Base-by-base conservation (phyloP, 1,140 invertebrate species). In the Papilio aristodemus region DNA sequence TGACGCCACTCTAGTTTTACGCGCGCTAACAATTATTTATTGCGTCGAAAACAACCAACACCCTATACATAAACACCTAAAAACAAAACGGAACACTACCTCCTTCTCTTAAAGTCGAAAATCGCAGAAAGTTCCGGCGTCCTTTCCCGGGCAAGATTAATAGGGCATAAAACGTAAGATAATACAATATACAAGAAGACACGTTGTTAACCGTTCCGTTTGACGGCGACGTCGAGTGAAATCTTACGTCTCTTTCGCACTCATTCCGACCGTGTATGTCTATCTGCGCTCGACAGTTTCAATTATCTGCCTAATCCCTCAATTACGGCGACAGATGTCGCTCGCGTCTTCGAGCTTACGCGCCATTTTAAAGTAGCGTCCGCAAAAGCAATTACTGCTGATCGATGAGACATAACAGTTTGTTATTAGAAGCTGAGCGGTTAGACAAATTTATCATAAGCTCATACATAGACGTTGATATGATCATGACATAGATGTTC, bases 261-360 rank as follows among this genome's bases (percentile, higher is more conserved):
- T 54, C 54, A 17, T 46, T 27, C 17, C 38, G 14, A 22, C 27
- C 6, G 32, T 50, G 63, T 77, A 69, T 62, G 59, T 70, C 59
- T 37, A 27, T 86, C 83, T 80, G 80, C 27, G 63, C 87, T 78
- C 74, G 79, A 79, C 89, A 77, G 81, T 91, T 91, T 91, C 89
- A 91, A 91, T 91, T 91, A 91, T 90, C 86, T 88, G 80, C 80
- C 79, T 91, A 91, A 91, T 91, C 89, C 89, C 85, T 91, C 89
- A 91, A 91, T 91, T 91, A 91, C 86, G 81, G 71, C 84, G 87
- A 90, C 89, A 91, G 89, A 91, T 91, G 89, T 90, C 87, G 86
- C 83, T 72, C 79, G 83, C 87, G 88, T 89, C 87, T 91, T 87
- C 83, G 79, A 85, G 87, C 89, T 91, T 91, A 88, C 85, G 84